phyloP scores from a whole-genome alignment of 2,113 vertebrate species.

The Elaphurus davidianus region DNA sequence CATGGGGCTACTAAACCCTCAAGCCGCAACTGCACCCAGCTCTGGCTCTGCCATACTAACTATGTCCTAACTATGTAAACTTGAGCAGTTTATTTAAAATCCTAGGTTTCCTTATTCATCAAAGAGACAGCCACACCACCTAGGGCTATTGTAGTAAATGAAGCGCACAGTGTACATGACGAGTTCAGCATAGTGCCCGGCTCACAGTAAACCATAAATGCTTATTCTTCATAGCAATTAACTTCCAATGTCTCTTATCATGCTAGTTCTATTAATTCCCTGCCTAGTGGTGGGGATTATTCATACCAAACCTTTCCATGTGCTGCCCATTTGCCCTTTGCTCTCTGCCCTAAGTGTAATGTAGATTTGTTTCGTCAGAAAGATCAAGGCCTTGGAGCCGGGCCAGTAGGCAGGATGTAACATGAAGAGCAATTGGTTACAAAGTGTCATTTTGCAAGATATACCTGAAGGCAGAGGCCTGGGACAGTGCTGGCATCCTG shows the following conservation, averaged over 20 bases:
- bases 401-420: neutral
- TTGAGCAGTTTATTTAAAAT: neutral
- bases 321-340: neutral
- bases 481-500: neutral
- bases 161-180: neutral
- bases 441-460: neutral
- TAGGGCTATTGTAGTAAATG: neutral
- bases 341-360: neutral
- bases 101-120: neutral
- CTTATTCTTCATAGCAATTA: neutral
- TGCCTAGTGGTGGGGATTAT: neutral
- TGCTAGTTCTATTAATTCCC: neutral
- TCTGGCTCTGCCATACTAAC: neutral
- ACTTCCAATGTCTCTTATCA: neutral
- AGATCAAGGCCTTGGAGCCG: neutral
- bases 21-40: neutral
- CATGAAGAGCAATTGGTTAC: neutral
- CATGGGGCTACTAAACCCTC: neutral
- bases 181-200: too few relatives aligned
- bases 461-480: neutral
- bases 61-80: neutral
- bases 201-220: neutral
- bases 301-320: neutral
- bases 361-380: neutral
- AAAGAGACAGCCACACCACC: neutral